phyloP scores from a whole-genome alignment of 2,113 vertebrate species.

The Neodontobutis hainanensis region DNA sequence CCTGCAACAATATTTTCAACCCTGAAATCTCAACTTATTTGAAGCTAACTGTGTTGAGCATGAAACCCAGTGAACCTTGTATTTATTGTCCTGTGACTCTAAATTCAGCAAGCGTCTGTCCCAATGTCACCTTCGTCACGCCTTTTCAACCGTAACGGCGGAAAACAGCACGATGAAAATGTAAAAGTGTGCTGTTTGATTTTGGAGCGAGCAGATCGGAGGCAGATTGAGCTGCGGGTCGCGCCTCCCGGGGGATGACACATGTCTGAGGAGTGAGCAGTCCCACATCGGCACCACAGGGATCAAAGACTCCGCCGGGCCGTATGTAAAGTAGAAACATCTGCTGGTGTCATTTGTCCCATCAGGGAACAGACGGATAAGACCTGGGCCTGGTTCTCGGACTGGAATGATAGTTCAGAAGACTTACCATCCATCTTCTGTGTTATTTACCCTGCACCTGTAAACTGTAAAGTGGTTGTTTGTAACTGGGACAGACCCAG shows the following conservation, averaged over 20 bases:
- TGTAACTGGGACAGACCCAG: too few relatives aligned
- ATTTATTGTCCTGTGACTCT: not conserved
- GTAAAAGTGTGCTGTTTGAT: not conserved
- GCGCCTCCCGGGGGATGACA: not conserved
- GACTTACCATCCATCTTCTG: too few relatives aligned
- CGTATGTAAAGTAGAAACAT: not conserved
- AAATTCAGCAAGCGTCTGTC: not conserved
- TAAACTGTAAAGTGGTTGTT: too few relatives aligned
- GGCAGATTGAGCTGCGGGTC: not conserved
- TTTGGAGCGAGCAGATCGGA: not conserved
- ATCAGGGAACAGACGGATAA: too few relatives aligned
- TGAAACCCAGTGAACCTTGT: not conserved
- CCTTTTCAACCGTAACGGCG: not conserved
- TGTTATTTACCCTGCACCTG: too few relatives aligned
- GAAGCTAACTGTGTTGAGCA: not conserved
- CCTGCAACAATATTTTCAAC: not conserved
- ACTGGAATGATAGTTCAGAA: too few relatives aligned
- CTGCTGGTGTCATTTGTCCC: not conserved
- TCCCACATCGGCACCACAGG: not conserved
- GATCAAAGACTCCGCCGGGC: not conserved
- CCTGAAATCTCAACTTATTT: not conserved
- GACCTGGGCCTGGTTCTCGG: too few relatives aligned
- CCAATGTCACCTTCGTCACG: not conserved
- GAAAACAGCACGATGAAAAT: not conserved
- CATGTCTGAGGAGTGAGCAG: not conserved